phyloP scores from a whole-genome alignment of 1,140 invertebrate species.

The Eupeodes corollae region DNA sequence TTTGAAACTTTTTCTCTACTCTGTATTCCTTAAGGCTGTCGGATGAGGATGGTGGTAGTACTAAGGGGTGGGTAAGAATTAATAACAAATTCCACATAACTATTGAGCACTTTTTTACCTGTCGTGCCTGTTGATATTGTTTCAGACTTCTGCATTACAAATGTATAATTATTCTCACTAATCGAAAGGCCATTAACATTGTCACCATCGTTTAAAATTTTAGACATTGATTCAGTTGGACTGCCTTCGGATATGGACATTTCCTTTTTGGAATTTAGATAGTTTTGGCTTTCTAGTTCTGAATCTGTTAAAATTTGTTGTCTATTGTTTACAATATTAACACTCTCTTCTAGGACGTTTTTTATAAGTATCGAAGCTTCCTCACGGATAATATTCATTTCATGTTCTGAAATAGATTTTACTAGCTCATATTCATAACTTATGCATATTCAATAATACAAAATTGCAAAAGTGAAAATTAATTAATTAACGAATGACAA shows the following conservation, averaged over 20 bases:
- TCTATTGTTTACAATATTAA: constrained; percentile 28
- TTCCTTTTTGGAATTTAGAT: background rate
- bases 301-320: constrained; percentile 11
- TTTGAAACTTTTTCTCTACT: constrained; percentile 46
- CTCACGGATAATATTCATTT: constrained; percentile 23
- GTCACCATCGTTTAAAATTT: background rate
- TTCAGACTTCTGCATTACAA: too few relatives aligned
- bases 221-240: background rate
- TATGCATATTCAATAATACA: background rate
- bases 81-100: too few relatives aligned
- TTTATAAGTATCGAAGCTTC: constrained; percentile 35
- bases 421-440: background rate
- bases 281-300: background rate
- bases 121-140: too few relatives aligned
- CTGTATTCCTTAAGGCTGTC: constrained; percentile 7
- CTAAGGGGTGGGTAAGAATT: too few relatives aligned
- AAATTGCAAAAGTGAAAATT: background rate
- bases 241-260: background rate
- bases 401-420: background rate
- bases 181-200: background rate
- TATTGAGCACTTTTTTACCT: too few relatives aligned
- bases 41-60: background rate
- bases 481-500: background rate
- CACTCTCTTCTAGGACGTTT: constrained; percentile 33
- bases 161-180: too few relatives aligned